A percentile compares a stretch with the other conserved stretches of the same genome.
Conservation (phyloP, 1,140 invertebrate species). For the Melitaea cinxia region DNA sequence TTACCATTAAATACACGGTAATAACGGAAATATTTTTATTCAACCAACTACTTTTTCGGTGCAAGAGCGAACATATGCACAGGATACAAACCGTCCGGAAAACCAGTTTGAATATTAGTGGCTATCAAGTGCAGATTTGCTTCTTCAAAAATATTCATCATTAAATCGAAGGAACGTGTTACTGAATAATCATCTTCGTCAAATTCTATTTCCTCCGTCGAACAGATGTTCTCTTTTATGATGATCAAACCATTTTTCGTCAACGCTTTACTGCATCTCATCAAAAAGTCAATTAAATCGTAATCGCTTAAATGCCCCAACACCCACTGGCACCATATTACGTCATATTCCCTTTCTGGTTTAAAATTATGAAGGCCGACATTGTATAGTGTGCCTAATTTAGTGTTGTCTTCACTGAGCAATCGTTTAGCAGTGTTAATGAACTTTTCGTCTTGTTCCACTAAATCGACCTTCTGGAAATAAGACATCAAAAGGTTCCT, state of each 20-base stretch:
- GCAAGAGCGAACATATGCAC: slow-evolving; percentile 95
- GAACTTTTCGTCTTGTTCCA: slow-evolving; percentile 93
- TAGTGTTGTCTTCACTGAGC: slow-evolving; percentile 53
- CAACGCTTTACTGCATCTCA: slow-evolving; percentile 87
- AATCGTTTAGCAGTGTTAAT: slow-evolving; percentile 60
- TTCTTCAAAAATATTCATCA: slow-evolving; percentile 85
- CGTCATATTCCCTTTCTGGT: slow-evolving; percentile 90
- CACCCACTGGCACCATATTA: slow-evolving; percentile 99
- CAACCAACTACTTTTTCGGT: slow-evolving; percentile 53
- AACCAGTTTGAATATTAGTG: slow-evolving; percentile 90
- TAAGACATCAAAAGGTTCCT: slow-evolving; percentile 93
- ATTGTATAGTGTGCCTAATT: slow-evolving; percentile 85
- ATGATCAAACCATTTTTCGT: slow-evolving; percentile 91
- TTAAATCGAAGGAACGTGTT: slow-evolving; percentile 86
- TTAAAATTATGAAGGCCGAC: slow-evolving; percentile 90
- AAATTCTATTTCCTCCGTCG: slow-evolving; percentile 85
- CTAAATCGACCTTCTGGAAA: slow-evolving; percentile 95
- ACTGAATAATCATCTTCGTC: slow-evolving; percentile 96
- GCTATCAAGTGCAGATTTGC: slow-evolving; percentile 89
- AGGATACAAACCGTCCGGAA: slow-evolving; percentile 94
- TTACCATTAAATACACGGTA: slow-evolving; percentile 4
- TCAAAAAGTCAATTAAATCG: slow-evolving; percentile 93
- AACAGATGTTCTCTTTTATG: slow-evolving; percentile 97
- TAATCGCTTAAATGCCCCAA: slow-evolving; percentile 94
- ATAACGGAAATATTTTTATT: slow-evolving; percentile 11